Evolutionary conservation across 2,797 vertebrate species (phyloP).

Genomic region (Alauda arvensis): DNA sequence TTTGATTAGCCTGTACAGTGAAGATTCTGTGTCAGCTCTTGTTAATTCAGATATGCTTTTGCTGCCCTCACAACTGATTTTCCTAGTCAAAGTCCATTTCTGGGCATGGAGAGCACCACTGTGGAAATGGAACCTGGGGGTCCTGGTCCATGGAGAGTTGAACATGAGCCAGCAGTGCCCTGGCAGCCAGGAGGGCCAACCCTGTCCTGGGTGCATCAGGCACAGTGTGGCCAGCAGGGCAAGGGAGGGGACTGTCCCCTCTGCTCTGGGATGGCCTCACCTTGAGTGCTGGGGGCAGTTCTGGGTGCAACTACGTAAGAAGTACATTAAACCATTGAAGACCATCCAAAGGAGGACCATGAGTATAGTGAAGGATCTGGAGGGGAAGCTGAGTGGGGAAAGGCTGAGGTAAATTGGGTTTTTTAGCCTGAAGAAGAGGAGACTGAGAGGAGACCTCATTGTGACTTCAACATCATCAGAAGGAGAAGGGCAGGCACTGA

Average conservation of each 20-base stretch:
- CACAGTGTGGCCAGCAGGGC: rapidly evolving
- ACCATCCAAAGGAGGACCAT: not conserved
- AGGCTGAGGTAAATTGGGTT: not conserved
- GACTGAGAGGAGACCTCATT: not conserved
- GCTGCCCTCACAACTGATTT: not conserved
- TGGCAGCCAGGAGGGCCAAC: not conserved
- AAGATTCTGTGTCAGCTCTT: not conserved
- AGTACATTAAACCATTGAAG: not conserved
- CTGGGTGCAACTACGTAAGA: rapidly evolving
- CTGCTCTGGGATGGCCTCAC: rapidly evolving
- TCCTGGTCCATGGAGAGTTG: rapidly evolving
- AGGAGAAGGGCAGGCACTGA: not conserved
- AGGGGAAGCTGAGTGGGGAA: not conserved
- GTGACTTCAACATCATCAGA: not conserved
- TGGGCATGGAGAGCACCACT: not conserved
- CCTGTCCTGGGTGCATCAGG: not conserved
- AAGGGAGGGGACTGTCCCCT: not conserved
- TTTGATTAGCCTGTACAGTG: not conserved
- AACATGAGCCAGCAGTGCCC: not conserved
- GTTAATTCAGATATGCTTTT: not conserved
- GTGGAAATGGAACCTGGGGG: not conserved
- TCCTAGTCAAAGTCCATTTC: not conserved
- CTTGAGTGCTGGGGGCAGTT: rapidly evolving
- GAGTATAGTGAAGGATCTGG: not conserved
- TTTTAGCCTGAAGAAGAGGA: not conserved